These are phyloP conservation scores for Drosophila grimshawi DNA, from an alignment of 1,140 invertebrate genomes.

Conservation along the genomic window DNA sequence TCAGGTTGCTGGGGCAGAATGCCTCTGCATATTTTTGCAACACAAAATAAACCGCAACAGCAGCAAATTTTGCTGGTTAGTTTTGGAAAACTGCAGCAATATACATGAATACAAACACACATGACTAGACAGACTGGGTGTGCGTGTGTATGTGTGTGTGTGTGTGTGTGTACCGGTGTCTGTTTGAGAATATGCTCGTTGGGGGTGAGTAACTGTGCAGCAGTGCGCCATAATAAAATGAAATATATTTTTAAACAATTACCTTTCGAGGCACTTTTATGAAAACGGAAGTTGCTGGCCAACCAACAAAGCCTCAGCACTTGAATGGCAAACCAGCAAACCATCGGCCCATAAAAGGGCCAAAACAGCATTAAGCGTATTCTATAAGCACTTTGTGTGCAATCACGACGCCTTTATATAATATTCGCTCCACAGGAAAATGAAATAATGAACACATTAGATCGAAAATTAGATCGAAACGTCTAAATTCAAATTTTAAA, in stretches of 20 bases:
- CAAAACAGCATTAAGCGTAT: slow-evolving; percentile 15
- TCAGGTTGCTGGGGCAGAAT: neutral
- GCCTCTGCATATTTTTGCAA: slow-evolving; percentile 72
- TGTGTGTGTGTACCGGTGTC: neutral
- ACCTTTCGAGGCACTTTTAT: slow-evolving; percentile 72
- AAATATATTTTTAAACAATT: slow-evolving; percentile 81
- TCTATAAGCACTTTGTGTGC: slow-evolving; percentile 26
- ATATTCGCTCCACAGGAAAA: neutral
- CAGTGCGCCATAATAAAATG: slow-evolving; percentile 66
- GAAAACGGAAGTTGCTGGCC: slow-evolving; percentile 58
- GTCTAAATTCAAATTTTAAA: neutral
- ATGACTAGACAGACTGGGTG: slow-evolving; percentile 61
- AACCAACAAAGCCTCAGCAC: slow-evolving; percentile 40
- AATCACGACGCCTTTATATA: slow-evolving; percentile 19
- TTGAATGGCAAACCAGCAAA: slow-evolving; percentile 13
- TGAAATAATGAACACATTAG: slow-evolving; percentile 8
- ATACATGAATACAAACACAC: slow-evolving; percentile 58
- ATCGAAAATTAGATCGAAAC: neutral
- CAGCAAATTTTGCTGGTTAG: slow-evolving; percentile 79
- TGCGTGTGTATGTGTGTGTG: slow-evolving; percentile 33
- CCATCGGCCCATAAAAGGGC: slow-evolving; percentile 2
- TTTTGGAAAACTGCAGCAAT: slow-evolving; percentile 69
- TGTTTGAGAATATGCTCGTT: too few species aligned
- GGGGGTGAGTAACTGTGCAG: slow-evolving; percentile 23
- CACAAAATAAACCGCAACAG: slow-evolving; percentile 81